Evolutionary conservation across 2,797 vertebrate species (phyloP).

Genomic region (Benthosema pterotum): DNA sequence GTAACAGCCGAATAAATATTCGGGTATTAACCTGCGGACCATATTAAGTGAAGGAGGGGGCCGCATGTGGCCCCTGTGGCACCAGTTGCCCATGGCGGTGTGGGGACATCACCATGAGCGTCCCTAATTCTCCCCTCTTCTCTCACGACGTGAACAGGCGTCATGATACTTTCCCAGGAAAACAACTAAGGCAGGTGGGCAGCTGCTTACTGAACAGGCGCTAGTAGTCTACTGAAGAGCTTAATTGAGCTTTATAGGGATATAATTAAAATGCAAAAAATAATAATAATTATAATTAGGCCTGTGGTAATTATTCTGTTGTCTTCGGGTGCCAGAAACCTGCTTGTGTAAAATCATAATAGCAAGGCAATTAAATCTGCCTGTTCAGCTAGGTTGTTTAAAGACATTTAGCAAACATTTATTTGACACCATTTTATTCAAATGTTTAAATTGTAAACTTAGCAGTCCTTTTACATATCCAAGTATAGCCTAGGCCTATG

Average conservation of each 20-base stretch:
- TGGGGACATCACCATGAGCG: slow-evolving; percentile 27
- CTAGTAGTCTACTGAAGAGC: slow-evolving; percentile 64
- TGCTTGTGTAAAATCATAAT: slow-evolving; percentile 6
- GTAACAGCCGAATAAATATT: too few relatives aligned
- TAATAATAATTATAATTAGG: slow-evolving; percentile 63
- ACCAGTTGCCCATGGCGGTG: slow-evolving; percentile 21
- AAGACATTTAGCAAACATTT: background rate
- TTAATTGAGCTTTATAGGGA: slow-evolving; percentile 78
- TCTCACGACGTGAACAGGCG: slow-evolving; percentile 70
- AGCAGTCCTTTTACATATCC: too few relatives aligned
- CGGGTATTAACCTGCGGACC: too few relatives aligned
- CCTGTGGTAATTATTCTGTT: slow-evolving; percentile 68
- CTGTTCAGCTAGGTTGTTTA: too few relatives aligned
- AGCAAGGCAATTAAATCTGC: too few relatives aligned
- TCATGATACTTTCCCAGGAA: slow-evolving; percentile 75
- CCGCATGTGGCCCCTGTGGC: too few relatives aligned
- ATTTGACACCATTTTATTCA: background rate
- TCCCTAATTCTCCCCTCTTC: slow-evolving; percentile 28
- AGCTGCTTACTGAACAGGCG: slow-evolving; percentile 76
- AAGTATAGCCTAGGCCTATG: too few relatives aligned
- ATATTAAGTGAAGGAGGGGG: too few relatives aligned
- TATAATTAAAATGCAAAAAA: slow-evolving; percentile 74
- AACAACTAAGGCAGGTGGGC: slow-evolving; percentile 76
- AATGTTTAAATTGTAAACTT: background rate
- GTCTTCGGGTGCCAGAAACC: slow-evolving; percentile 56